phyloP scores from a whole-genome alignment of 1,140 invertebrate species.

The Lepeophtheirus salmonis region DNA sequence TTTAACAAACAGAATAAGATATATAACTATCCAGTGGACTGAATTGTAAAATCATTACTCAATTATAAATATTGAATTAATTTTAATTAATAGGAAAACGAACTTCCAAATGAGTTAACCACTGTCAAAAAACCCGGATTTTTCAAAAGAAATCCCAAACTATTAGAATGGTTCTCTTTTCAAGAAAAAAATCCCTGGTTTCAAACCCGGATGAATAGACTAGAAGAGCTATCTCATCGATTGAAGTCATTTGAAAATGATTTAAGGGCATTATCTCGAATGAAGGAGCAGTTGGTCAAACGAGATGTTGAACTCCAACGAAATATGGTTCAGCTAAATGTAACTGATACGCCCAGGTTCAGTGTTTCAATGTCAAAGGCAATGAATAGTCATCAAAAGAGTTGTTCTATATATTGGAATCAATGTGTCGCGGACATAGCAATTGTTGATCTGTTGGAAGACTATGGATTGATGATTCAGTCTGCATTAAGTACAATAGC shows the following conservation, averaged over 20 bases:
- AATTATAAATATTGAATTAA: too few species aligned
- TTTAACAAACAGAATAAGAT: neutral
- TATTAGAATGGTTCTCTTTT: neutral
- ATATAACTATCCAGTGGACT: neutral
- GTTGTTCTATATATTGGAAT: neutral
- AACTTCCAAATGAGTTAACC: neutral
- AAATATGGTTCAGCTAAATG: neutral
- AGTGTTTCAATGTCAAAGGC: neutral
- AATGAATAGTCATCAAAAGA: neutral
- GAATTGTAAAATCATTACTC: too few species aligned
- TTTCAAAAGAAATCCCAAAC: neutral
- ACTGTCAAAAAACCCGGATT: neutral
- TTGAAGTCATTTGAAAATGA: neutral
- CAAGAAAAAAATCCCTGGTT: constrained; percentile 11
- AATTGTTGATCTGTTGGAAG: constrained; percentile 1
- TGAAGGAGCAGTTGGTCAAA: neutral
- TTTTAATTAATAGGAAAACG: constrained; percentile 1
- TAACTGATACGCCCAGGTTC: neutral
- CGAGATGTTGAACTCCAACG: neutral
- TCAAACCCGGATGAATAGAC: constrained; percentile 1
- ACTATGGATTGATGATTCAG: neutral
- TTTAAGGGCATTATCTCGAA: neutral
- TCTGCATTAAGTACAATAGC: neutral
- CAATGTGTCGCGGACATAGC: neutral
- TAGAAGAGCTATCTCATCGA: neutral